These are phyloP conservation scores for Motacilla alba DNA, from an alignment of 2,113 vertebrate genomes.

Conservation along the genomic window DNA sequence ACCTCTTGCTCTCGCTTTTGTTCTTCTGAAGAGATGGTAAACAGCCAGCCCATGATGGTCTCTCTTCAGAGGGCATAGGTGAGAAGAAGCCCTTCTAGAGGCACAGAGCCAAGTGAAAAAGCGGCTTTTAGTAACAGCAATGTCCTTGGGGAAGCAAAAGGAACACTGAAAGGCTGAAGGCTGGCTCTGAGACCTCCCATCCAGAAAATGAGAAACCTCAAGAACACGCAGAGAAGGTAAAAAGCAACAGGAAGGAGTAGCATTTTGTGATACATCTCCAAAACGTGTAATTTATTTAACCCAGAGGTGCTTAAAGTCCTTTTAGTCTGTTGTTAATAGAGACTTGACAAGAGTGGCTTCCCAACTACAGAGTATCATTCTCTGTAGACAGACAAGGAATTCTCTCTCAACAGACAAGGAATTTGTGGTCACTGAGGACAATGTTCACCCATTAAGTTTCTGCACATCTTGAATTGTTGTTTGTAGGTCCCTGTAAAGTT, in stretches of 20 bases:
- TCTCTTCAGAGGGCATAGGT: background rate
- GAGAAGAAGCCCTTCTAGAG: background rate
- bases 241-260: background rate
- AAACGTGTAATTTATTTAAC: background rate
- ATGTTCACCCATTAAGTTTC: background rate
- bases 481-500: background rate
- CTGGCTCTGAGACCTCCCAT: background rate
- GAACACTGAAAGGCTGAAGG: background rate
- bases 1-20: background rate
- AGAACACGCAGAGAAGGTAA: background rate
- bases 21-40: background rate
- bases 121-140: background rate
- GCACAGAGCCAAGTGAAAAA: background rate
- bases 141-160: background rate
- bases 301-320: background rate
- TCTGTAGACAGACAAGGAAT: background rate
- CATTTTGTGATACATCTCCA: background rate
- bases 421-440: background rate
- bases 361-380: accelerated
- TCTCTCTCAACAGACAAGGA: background rate
- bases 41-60: background rate
- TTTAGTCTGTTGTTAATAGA: background rate
- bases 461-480: background rate
- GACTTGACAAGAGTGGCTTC: background rate
- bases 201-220: background rate